A percentile compares a stretch with the other conserved stretches of the same genome.
phyloP scores from a whole-genome alignment of 2,888 invertebrate genomes.

The Cistogaster globosa region DNA sequence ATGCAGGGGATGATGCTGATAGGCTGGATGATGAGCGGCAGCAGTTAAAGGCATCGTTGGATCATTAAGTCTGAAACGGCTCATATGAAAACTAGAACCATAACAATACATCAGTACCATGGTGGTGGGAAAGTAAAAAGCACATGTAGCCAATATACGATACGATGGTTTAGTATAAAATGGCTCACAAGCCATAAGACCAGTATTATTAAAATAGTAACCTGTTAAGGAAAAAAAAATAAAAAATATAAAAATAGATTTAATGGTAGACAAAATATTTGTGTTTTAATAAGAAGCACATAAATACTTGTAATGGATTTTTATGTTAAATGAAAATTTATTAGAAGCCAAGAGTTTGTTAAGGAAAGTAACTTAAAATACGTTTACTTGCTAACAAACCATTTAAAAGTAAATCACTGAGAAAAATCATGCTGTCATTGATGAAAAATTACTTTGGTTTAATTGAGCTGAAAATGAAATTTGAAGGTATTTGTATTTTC shows the following conservation, averaged over 20 bases:
- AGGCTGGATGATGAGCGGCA: conserved; percentile 79
- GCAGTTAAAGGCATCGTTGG: conserved; percentile 83
- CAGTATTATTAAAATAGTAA: conserved; percentile 94
- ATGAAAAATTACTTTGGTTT: too few species aligned
- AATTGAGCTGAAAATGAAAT: too few species aligned
- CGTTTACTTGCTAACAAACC: background rate
- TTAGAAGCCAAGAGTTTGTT: background rate
- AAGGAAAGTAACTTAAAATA: background rate
- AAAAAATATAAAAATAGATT: background rate
- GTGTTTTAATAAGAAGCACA: background rate
- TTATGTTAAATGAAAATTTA: background rate
- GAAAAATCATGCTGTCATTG: too few species aligned
- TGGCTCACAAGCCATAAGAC: conserved; percentile 93
- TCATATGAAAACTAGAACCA: conserved; percentile 94
- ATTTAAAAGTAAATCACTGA: too few species aligned
- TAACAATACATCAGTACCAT: conserved; percentile 97
- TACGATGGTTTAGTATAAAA: conserved; percentile 89
- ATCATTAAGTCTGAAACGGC: conserved; percentile 87
- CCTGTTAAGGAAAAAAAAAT: conserved; percentile 82
- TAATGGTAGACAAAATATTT: background rate
- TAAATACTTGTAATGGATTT: background rate
- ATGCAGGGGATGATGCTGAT: conserved; percentile 75
- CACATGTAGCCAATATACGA: conserved; percentile 92
- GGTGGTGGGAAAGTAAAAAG: conserved; percentile 94
- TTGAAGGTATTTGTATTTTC: too few species aligned